phyloP scores from a whole-genome alignment of 2,113 vertebrate species.

The Sialia sialis region DNA sequence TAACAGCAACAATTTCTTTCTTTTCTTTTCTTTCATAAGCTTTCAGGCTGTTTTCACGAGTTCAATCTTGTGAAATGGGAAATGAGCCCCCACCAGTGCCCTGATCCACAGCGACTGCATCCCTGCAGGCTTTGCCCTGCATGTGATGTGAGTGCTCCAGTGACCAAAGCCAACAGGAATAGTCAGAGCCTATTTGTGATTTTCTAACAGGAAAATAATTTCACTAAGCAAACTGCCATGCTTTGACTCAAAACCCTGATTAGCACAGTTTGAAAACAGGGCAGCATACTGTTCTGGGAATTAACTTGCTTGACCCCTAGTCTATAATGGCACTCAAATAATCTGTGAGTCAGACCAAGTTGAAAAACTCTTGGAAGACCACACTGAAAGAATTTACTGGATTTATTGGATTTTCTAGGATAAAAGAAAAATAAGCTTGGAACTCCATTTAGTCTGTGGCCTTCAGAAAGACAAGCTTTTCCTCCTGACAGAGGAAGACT shows the following conservation, averaged over 20 bases:
- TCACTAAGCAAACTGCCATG: constrained; percentile 20
- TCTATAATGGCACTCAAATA: constrained; percentile 59
- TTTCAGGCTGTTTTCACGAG: not conserved
- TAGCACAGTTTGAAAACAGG: constrained; percentile 60
- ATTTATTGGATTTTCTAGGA: constrained; percentile 63
- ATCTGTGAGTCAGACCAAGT: constrained; percentile 55
- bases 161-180: not conserved
- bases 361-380: constrained; percentile 66
- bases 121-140: not conserved
- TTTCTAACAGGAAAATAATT: constrained; percentile 62
- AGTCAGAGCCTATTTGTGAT: constrained; percentile 12
- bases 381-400: constrained; percentile 65
- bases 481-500: not conserved
- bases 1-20: not conserved
- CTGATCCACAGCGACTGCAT: not conserved
- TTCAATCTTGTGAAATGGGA: not conserved
- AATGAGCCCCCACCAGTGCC: not conserved
- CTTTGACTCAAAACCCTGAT: constrained; percentile 45
- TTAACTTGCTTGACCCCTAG: constrained; percentile 52
- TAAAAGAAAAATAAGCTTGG: constrained; percentile 59
- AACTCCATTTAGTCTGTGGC: constrained; percentile 32
- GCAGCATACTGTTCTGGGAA: constrained; percentile 50
- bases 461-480: constrained; percentile 6
- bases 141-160: not conserved
- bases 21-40: not conserved